phyloP scores from a whole-genome alignment of 2,113 vertebrate genomes.

The Chitala chitala region DNA sequence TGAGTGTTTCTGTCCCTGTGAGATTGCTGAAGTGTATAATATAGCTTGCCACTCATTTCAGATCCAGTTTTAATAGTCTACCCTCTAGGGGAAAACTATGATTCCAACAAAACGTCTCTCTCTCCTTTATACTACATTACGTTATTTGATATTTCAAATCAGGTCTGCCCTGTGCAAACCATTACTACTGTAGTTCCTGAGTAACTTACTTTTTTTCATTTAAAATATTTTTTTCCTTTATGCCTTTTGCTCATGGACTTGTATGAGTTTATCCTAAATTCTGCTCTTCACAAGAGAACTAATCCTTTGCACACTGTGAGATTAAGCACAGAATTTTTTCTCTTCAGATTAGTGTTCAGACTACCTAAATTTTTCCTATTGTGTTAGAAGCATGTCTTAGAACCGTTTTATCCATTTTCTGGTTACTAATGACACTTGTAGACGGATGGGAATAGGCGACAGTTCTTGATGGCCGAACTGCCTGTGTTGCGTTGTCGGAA shows the following conservation, averaged over 20 bases:
- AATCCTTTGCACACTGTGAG: not conserved
- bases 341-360: slow-evolving; percentile 8
- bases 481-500: slow-evolving; percentile 23
- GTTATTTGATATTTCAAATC: not conserved
- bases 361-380: not conserved
- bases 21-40: not conserved
- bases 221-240: not conserved
- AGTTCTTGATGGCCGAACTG: not conserved
- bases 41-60: not conserved
- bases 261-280: not conserved
- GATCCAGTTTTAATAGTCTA: slow-evolving; percentile 5
- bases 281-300: not conserved
- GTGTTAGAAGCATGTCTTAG: not conserved
- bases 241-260: not conserved
- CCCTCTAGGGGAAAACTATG: not conserved
- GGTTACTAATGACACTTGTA: no score
- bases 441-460: no score
- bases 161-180: not conserved
- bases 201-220: not conserved
- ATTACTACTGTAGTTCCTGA: not conserved
- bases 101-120: no score
- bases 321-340: slow-evolving; percentile 11
- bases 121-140: no score
- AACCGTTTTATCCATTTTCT: not conserved
- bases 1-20: no score